These are phyloP conservation scores for Alca torda DNA, from an alignment of 2,797 vertebrate species.

Conservation along the genomic window DNA sequence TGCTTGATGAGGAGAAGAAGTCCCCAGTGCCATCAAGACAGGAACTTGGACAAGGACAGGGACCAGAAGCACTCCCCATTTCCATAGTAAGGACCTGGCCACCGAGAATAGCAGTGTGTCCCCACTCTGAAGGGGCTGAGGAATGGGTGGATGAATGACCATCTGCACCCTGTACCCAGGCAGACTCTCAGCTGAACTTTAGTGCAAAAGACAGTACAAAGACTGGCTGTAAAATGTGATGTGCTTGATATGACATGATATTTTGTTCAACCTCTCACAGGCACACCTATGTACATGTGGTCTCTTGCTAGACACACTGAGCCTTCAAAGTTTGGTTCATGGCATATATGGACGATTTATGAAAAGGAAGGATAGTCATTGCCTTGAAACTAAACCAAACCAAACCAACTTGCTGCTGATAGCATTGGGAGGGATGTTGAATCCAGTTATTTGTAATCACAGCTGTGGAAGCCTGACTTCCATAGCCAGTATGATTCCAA, in stretches of 20 bases:
- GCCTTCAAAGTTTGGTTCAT: background rate
- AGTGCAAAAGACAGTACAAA: background rate
- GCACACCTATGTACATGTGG: background rate
- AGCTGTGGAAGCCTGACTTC: background rate
- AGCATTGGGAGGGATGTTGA: background rate
- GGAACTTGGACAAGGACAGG: background rate
- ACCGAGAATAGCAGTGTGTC: background rate
- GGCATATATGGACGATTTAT: background rate
- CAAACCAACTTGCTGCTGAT: background rate
- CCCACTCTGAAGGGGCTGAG: background rate
- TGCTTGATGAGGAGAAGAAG: background rate
- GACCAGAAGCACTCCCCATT: background rate
- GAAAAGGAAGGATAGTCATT: background rate
- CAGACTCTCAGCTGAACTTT: background rate
- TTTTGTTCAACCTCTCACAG: background rate
- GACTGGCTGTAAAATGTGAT: background rate
- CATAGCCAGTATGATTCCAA: background rate
- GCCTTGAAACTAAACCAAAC: background rate
- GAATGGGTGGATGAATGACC: background rate
- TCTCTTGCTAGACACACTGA: background rate
- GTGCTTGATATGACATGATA: background rate
- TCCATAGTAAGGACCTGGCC: background rate
- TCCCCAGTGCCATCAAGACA: background rate
- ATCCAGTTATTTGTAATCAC: background rate
- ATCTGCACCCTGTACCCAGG: background rate